Conservation (phyloP, 2,888 invertebrate genomes). For the Nymphalis c-album region DNA sequence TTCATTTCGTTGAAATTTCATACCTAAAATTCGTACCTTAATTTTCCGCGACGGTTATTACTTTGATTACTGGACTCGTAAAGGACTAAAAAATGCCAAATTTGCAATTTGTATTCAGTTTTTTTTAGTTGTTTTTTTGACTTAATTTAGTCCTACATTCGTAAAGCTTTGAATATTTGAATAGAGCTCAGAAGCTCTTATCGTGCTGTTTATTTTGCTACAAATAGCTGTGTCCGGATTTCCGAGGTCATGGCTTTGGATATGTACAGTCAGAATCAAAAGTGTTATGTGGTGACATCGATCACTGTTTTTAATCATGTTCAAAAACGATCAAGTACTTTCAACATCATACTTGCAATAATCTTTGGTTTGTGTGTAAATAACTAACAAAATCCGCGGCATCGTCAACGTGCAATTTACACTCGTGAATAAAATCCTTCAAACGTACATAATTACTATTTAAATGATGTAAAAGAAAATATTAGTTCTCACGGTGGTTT, state of each 20-base stretch:
- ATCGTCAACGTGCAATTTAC: no score
- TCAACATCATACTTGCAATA: no score
- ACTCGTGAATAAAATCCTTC: no score
- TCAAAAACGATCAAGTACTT: no score
- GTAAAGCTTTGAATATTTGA: constrained; percentile 9
- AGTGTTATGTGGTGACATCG: no score
- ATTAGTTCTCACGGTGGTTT: no score
- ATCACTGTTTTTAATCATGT: no score
- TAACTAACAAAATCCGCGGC: no score
- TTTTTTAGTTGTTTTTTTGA: constrained; percentile 12
- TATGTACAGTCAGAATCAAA: no score
- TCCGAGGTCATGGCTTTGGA: neutral
- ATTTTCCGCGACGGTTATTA: constrained; percentile 36
- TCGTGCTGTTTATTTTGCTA: neutral
- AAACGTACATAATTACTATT: no score
- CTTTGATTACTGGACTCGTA: constrained; percentile 27
- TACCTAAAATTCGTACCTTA: constrained; percentile 27
- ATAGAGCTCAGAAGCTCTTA: neutral
- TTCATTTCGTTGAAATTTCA: constrained; percentile 21
- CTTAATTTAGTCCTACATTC: constrained; percentile 10
- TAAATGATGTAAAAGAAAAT: no score
- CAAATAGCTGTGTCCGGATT: neutral
- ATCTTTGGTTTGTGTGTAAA: no score
- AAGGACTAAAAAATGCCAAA: constrained; percentile 13
- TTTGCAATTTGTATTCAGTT: constrained; percentile 9